phyloP scores from a whole-genome alignment of 2,113 vertebrate species.

The Oxyura jamaicensis region DNA sequence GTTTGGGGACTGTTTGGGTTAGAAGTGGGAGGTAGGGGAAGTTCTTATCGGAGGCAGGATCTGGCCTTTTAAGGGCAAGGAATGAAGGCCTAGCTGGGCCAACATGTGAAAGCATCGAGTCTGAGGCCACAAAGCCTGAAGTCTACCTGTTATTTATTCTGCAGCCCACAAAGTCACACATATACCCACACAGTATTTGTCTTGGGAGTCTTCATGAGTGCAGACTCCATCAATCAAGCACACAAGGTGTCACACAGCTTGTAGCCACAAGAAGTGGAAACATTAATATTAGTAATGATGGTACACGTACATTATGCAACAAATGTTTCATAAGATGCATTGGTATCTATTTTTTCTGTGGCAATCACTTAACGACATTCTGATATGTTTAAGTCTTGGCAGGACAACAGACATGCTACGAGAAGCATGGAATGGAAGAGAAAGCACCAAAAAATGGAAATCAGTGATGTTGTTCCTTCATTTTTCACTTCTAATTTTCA shows the following conservation, averaged over 20 bases:
- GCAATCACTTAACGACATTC: no score
- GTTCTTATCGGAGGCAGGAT: neutral
- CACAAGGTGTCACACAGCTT: neutral
- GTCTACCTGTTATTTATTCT: conserved; percentile 8
- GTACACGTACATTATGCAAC: neutral
- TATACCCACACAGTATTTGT: neutral
- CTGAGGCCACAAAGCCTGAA: neutral
- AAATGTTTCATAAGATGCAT: neutral
- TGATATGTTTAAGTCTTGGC: no score
- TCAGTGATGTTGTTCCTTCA: neutral
- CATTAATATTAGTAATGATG: rapidly evolving
- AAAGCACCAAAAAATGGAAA: neutral
- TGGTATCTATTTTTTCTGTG: neutral
- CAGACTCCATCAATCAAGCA: neutral
- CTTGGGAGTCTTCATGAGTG: neutral
- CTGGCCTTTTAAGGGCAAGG: conserved; percentile 43
- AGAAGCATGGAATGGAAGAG: neutral
- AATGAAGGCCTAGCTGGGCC: neutral
- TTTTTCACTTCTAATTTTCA: neutral
- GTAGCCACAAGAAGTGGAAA: neutral
- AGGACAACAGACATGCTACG: no score
- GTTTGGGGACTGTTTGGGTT: neutral
- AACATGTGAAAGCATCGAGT: neutral
- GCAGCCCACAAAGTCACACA: neutral
- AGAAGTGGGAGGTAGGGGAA: neutral